Evolutionary conservation across 2,113 vertebrate genomes (phyloP), one percentile per base, ranked within the genome.

Genomic region (Irena cyanogastra): DNA sequence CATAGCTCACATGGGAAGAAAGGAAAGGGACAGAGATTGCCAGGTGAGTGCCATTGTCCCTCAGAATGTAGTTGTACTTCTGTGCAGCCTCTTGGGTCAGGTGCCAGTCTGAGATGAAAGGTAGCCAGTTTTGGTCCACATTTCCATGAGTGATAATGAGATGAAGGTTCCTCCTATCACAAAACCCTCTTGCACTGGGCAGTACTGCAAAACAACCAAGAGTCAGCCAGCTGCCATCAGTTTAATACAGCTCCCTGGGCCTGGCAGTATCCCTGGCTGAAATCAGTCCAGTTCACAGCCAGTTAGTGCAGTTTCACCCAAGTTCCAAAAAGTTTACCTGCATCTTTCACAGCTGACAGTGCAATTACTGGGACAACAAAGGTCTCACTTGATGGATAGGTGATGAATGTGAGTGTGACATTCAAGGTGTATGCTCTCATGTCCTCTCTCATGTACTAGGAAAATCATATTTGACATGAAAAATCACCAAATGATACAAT

Each of bases 71-170:
- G 11, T 26, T 85, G 71, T 88, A 37, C 15, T 90, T 90, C 39
- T 86, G 86, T 2, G 63, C 93, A 61, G n/a, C 30, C 14, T 96
- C 91, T 35, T 47, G 68, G 6, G 90, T 97, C 42, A 97, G 27
- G 6, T 9, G 80, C 33, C 45, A 57, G 27, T 91, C 74, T 8
- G 95, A 97, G 88, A 97, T 74, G 31, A 96, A 97, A 16, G 93
- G 94, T 4, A 97, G 47, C 97, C 97, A 97, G 53, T 95, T 89
- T 60, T 93, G 89, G 61, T 96, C 96, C 60, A 96, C 88, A 4
- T 97, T 97, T 19, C 97, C 97, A 50, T 1, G 94, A 20, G 54
- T 42, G 15, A 97, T 45, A 33, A 78, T 7, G 41, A 98, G 60
- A n/a, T 88, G 68, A 49, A 97, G 50, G 33, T 79, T 90, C 30